Percentiles rank a stretch among this genome's conserved stretches.
These are phyloP conservation scores for Ceraclea dissimilis DNA, from an alignment of 2,888 invertebrate genomes.

Conservation along the genomic window DNA sequence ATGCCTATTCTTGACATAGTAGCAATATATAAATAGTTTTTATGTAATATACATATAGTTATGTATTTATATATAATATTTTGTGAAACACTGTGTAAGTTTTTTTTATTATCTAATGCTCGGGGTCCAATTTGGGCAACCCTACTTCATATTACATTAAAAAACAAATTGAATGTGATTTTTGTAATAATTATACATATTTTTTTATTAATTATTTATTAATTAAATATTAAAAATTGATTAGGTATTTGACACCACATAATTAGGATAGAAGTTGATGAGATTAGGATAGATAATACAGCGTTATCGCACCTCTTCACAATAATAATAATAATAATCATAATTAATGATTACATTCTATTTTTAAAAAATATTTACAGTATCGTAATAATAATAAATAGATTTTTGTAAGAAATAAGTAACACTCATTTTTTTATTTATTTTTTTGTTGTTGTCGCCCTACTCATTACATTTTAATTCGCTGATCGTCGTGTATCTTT, in stretches of 20 bases:
- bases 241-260: constrained; percentile 26
- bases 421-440: constrained; percentile 22
- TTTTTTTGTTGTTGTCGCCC: neutral
- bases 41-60: neutral
- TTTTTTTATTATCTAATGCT: constrained; percentile 18
- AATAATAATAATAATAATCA: constrained; percentile 15
- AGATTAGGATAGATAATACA: constrained; percentile 19
- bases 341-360: constrained; percentile 26
- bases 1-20: constrained; percentile 25
- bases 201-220: neutral
- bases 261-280: constrained; percentile 24
- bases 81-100: too few species aligned
- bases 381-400: constrained; percentile 29
- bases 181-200: neutral
- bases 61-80: constrained; percentile 18
- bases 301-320: neutral
- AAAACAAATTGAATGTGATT: constrained; percentile 21
- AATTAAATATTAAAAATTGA: constrained; percentile 21
- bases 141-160: constrained; percentile 24
- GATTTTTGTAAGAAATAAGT: constrained; percentile 27
- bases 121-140: constrained; percentile 23
- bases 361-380: constrained; percentile 27
- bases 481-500: constrained; percentile 20
- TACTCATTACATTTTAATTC: neutral
- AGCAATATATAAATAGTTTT: constrained; percentile 17